Evolutionary conservation across 2,113 vertebrate species (phyloP).

Genomic region (Sardina pilchardus): DNA sequence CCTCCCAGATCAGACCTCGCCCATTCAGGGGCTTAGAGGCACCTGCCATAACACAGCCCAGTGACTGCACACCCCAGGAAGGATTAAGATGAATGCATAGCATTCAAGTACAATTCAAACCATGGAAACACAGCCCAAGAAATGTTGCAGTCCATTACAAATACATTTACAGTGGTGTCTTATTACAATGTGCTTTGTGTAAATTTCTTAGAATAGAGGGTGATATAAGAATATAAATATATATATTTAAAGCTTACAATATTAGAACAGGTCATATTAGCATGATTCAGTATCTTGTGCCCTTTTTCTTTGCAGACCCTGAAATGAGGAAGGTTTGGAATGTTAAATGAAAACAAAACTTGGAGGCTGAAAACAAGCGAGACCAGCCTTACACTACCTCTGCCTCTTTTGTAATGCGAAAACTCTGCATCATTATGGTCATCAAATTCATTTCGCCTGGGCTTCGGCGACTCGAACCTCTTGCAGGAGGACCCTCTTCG

Average conservation of each 20-base stretch:
- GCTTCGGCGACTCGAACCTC: conserved; percentile 41
- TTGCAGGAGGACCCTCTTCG: conserved; percentile 47
- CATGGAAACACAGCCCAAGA: conserved; percentile 36
- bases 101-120: conserved; percentile 41
- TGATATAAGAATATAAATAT: conserved; percentile 28
- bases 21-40: background rate
- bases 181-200: conserved; percentile 43
- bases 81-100: conserved; percentile 51
- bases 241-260: conserved; percentile 41
- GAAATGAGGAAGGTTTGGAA: background rate
- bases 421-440: conserved; percentile 45
- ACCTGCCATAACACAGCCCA: conserved; percentile 30
- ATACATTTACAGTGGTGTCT: conserved; percentile 40
- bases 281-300: conserved; percentile 51
- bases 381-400: conserved; percentile 42
- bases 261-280: conserved; percentile 45
- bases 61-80: background rate
- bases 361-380: background rate
- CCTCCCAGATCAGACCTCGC: conserved; percentile 34
- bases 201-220: conserved; percentile 42
- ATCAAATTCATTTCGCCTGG: conserved; percentile 49
- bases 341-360: background rate
- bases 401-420: conserved; percentile 49
- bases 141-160: conserved; percentile 31
- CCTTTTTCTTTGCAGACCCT: conserved; percentile 59